Evolutionary conservation across 2,888 invertebrate genomes (phyloP), one percentile per base, ranked within the genome.

Genomic region (Xanthia icteritia): DNA sequence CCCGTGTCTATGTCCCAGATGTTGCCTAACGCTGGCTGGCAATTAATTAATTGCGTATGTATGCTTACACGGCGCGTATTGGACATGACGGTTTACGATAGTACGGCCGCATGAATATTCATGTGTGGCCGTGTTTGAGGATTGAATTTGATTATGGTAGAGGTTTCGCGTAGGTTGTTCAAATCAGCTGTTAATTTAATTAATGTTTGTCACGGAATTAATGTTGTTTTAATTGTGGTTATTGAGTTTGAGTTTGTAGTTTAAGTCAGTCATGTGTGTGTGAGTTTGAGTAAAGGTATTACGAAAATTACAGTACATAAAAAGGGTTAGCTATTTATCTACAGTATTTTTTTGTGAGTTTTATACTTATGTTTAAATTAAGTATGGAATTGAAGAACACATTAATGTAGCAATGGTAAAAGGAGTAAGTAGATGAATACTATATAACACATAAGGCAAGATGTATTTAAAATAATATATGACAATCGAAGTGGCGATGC

Each of bases 41-140:
- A 91, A 95, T 94, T 95, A 94, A 96, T 96, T 95, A 95, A 94
- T 94, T 93, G 93, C 84, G 85, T 92, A 91, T 93, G 92, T 93
- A 91, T 93, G 94, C 93, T 92, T 93, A 94, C 94, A 93, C 85
- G 90, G 90, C 92, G 91, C 91, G 95, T 92, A 94, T 93, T 95
- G 94, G 94, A 95, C 93, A 92, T 92, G 92, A 88, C 91, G 92
- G 92, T 94, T 94, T 94, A 94, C 94, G 94, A 94, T 94, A 92
- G 90, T 90, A 88, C 91, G 88, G 84, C 81, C 83, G 78, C 90
- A 93, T 95, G 94, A 95, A 95, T 95, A 95, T 95, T 94, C 94
- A 95, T 92, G 81, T 88, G 86, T 84, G 90, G 90, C 85, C 89
- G 82, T 90, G 92, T 92, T 91, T 88, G 89, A 85, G 89, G 86